Evolutionary conservation across 2,797 vertebrate species (phyloP), one percentile per base, ranked within the genome.

Genomic region (Danio albolineatus): DNA sequence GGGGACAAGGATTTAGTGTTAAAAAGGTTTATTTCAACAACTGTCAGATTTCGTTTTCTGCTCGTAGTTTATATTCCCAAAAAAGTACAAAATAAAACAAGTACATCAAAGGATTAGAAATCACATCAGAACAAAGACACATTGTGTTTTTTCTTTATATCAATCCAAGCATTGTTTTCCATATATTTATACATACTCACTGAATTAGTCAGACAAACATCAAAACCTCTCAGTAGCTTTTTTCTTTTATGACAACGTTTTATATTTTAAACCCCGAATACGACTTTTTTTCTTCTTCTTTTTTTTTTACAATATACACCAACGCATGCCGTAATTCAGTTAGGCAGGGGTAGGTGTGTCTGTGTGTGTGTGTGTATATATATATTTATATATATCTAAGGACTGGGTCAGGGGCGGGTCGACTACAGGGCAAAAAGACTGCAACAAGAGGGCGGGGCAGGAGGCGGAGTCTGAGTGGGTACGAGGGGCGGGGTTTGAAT

Each of bases 21-120:
- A 95, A 94, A 90, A 96, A 95, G 94, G 92, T 95, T 97, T 97
- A 96, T 97, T 97, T 97, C 93, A 95, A 96, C 94, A 94, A 94
- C 91, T 93, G 95, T 91, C 88, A 87, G 92, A 90, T 90, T 90
- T 90, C 90, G 83, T 89, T 91, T 89, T 92, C 88, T 83, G 85
- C 28, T 93, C 86, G 91, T 90, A 92, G 91, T 94, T 88, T 69
- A 86, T 93, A 92, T 94, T 90, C 93, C 94, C 95, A 96, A 96
- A 95, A 97, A 97, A 96, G 95, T 97, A 98, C 95, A 96, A 97
- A 98, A 96, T 95, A 95, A 94, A 93, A 84, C 91, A 92, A 94
- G 86, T 94, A 96, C 92, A 93, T 95, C 92, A 90, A 94, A 95
- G 94, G 94, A 94, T 97, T 94, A 96, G 96, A 98, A 97, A 97